Evolutionary conservation across 2,888 invertebrate species (phyloP).

Genomic region (Polydrusus pterygomalis): DNA sequence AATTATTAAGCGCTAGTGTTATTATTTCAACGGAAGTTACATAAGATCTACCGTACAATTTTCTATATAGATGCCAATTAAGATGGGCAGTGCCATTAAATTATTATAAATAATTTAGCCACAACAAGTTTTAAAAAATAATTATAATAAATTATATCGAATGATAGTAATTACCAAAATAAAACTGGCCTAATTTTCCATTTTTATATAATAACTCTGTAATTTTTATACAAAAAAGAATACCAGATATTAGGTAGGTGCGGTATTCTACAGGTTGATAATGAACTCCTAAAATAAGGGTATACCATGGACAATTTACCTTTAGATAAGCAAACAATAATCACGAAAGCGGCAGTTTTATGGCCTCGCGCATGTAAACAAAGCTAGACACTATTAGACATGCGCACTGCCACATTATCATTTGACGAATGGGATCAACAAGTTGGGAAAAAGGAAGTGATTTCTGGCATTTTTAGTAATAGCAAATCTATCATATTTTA

Average conservation of each 20-base stretch:
- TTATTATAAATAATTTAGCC: constrained; percentile 37
- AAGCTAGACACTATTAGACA: too few relatives aligned
- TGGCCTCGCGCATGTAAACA: too few relatives aligned
- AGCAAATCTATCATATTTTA: too few relatives aligned
- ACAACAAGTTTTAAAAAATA: constrained; percentile 31
- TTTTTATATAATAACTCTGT: constrained; percentile 6
- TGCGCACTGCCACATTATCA: too few relatives aligned
- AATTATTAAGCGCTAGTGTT: constrained; percentile 2
- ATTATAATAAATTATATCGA: constrained; percentile 29
- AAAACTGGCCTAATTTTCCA: constrained; percentile 21
- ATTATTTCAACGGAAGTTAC: constrained; percentile 32
- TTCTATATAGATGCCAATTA: constrained; percentile 29
- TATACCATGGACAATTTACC: too few relatives aligned
- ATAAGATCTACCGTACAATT: constrained; percentile 27
- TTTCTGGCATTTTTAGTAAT: too few relatives aligned
- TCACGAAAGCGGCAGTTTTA: too few relatives aligned
- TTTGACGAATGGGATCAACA: too few relatives aligned
- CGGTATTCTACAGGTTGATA: too few relatives aligned
- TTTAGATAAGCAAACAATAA: too few relatives aligned
- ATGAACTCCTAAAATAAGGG: too few relatives aligned
- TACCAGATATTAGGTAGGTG: neutral
- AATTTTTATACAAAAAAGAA: constrained; percentile 15
- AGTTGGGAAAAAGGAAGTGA: too few relatives aligned
- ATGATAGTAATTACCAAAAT: constrained; percentile 30
- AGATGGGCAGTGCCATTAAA: constrained; percentile 36